These are phyloP conservation scores for Acropora yongei DNA, from an alignment of 64 coral and sea anemone species.

Conservation along the genomic window DNA sequence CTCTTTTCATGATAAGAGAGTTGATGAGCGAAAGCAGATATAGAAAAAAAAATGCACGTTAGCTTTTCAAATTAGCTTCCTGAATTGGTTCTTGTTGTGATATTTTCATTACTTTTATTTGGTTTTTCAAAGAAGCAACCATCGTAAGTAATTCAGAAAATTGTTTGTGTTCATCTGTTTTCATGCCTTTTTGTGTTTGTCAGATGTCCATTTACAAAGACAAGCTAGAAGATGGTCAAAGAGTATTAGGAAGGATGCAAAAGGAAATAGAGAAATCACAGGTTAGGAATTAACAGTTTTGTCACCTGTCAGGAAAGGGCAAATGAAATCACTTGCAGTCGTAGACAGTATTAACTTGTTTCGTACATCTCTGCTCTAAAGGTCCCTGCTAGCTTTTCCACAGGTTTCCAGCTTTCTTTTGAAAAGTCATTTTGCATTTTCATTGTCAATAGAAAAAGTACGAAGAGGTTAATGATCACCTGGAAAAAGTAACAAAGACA, in stretches of 20 bases:
- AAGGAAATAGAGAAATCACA: neutral
- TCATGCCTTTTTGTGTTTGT: neutral
- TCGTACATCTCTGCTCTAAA: too few species aligned
- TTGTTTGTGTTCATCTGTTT: neutral
- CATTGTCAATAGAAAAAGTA: neutral
- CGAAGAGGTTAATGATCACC: neutral
- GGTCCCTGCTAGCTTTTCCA: too few species aligned
- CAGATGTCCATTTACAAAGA: conserved; percentile 2
- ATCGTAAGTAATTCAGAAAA: neutral
- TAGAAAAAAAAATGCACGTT: too few species aligned
- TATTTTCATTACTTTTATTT: too few species aligned
- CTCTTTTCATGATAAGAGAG: too few species aligned
- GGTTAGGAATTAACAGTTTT: neutral
- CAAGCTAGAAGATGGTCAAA: neutral
- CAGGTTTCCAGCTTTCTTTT: too few species aligned
- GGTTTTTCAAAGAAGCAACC: too few species aligned
- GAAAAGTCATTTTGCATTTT: neutral
- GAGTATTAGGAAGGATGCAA: neutral
- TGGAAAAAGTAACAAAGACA: neutral
- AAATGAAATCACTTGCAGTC: neutral
- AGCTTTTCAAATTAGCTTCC: too few species aligned
- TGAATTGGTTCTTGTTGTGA: too few species aligned
- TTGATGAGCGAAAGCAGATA: too few species aligned
- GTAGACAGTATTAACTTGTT: too few species aligned
- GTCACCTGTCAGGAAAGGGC: neutral